Evolutionary conservation across 2,888 invertebrate genomes (phyloP).

Genomic region (Mechanitis messenoides): DNA sequence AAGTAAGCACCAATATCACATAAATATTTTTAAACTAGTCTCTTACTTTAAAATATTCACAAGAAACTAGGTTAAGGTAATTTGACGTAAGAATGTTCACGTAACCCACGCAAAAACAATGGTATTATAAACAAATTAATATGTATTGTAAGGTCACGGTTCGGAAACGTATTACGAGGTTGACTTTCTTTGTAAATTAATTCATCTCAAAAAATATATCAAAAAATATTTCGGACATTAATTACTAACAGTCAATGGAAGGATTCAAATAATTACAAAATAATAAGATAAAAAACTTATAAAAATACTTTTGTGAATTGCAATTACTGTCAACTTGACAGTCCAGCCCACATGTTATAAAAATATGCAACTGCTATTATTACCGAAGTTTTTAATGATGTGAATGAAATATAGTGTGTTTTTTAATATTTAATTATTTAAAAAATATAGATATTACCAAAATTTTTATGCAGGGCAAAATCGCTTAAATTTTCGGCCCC

Average conservation of each 20-base stretch:
- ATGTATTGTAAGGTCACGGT: slow-evolving; percentile 16
- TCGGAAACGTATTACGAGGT: too few relatives aligned
- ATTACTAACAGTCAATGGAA: too few relatives aligned
- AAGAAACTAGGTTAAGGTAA: slow-evolving; percentile 17
- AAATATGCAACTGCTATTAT: not conserved
- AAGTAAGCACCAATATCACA: slow-evolving; percentile 39
- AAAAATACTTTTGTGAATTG: not conserved
- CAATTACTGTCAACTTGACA: slow-evolving; percentile 12
- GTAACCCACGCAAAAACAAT: slow-evolving; percentile 20
- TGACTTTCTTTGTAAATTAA: too few relatives aligned
- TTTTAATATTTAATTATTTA: not conserved
- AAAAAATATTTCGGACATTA: too few relatives aligned
- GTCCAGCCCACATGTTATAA: not conserved
- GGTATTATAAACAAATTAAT: slow-evolving; percentile 16
- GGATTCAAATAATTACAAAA: too few relatives aligned
- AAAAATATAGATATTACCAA: not conserved
- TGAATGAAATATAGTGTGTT: too few relatives aligned
- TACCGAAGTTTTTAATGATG: not conserved
- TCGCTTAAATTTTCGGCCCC: slow-evolving; percentile 50
- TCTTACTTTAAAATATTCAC: not conserved
- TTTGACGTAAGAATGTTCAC: slow-evolving; percentile 11
- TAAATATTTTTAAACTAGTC: not conserved
- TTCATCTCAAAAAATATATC: too few relatives aligned
- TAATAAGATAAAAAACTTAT: not conserved
- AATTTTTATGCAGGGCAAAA: slow-evolving; percentile 25